A percentile compares a stretch with the other conserved stretches of the same genome.
phyloP scores from a whole-genome alignment of 2,888 invertebrate genomes.

The Rhabditophanes sp. region DNA sequence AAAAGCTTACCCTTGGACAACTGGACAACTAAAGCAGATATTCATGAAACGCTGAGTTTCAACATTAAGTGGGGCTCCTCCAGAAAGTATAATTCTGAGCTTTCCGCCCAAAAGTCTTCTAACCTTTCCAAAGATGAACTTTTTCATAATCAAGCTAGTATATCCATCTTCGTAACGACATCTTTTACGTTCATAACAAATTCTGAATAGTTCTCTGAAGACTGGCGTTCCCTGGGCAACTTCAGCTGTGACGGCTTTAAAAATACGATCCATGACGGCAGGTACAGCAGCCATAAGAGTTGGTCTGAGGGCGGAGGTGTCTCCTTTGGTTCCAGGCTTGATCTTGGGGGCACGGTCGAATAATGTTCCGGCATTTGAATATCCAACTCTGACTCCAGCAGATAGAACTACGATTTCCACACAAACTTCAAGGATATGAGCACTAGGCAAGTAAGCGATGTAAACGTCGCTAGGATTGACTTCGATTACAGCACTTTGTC shows the following conservation, averaged over 20 bases:
- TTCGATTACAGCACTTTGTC: constrained; percentile 45
- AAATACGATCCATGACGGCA: constrained; percentile 84
- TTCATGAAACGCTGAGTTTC: constrained; percentile 87
- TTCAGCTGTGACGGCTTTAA: constrained; percentile 62
- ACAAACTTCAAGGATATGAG: constrained; percentile 85
- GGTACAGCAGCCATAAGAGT: constrained; percentile 92
- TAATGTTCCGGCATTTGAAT: constrained; percentile 75
- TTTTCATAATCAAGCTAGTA: constrained; percentile 49
- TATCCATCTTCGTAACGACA: constrained; percentile 59
- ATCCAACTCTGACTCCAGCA: constrained; percentile 60
- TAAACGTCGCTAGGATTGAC: constrained; percentile 56
- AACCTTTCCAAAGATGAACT: constrained; percentile 55
- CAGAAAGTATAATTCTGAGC: constrained; percentile 70
- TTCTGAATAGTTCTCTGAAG: constrained; percentile 62
- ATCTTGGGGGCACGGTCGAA: constrained; percentile 65
- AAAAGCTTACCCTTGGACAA: constrained; percentile 54
- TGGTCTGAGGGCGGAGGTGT: constrained; percentile 73
- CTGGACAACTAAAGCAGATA: constrained; percentile 71
- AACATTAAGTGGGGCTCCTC: constrained; percentile 83
- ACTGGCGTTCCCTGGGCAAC: constrained; percentile 60
- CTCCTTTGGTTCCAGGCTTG: constrained; percentile 80
- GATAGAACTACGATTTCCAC: constrained; percentile 52
- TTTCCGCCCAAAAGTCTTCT: constrained; percentile 68
- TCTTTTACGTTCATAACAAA: constrained; percentile 80
- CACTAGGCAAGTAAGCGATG: constrained; percentile 84